Conservation (phyloP, 2,113 vertebrate species). For the Strigops habroptila region DNA sequence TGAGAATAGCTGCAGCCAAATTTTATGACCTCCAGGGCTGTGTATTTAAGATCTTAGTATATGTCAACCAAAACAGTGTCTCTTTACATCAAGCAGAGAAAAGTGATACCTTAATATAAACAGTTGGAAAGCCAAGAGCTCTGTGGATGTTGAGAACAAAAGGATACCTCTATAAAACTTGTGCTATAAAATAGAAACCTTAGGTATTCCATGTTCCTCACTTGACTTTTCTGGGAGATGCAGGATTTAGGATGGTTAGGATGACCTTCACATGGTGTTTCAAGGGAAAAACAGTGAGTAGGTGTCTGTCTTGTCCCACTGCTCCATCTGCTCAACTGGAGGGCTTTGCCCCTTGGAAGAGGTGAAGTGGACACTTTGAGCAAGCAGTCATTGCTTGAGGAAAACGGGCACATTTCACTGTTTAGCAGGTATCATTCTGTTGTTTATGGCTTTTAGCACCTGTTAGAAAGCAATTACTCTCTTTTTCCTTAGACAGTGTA, state of each 20-base stretch:
- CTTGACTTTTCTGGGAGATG: neutral
- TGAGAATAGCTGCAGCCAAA: neutral
- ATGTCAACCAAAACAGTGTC: neutral
- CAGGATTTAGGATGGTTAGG: neutral
- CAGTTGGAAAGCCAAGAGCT: neutral
- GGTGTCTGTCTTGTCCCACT: neutral
- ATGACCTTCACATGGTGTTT: neutral
- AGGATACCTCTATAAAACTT: neutral
- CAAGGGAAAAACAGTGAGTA: neutral
- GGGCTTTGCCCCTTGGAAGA: neutral
- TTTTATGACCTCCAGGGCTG: neutral
- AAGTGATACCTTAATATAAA: neutral
- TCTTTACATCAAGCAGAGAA: neutral
- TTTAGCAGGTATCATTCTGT: neutral
- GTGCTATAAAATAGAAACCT: neutral
- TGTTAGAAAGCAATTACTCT: slow-evolving; percentile 23
- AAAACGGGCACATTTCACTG: neutral
- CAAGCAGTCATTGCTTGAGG: neutral
- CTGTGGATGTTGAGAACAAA: neutral
- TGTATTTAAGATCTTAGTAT: neutral
- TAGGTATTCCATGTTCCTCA: neutral
- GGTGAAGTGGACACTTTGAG: neutral
- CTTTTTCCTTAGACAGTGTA: neutral
- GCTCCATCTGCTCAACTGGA: rapidly evolving
- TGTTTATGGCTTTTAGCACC: neutral